Evolutionary conservation across 2,797 vertebrate species (phyloP), one percentile per base, ranked within the genome.

Genomic region (Catharus ustulatus): DNA sequence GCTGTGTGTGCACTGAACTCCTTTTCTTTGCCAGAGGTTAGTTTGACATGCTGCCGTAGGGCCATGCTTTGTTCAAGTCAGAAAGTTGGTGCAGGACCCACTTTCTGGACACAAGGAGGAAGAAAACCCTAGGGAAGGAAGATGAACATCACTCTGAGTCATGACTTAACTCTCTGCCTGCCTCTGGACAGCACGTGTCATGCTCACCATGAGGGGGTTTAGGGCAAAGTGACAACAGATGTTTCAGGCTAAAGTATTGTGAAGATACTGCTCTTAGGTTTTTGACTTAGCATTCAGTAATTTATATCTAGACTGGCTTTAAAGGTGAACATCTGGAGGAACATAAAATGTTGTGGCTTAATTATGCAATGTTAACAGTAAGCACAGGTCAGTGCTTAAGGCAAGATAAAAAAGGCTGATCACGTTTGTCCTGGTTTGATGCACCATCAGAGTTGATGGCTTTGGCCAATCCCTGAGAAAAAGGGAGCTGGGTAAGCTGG

Each of bases 71-170:
- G 82, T 87, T 86, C 75, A 66, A 61, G 69, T 73, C 76, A 84
- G 49, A 87, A 80, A 69, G 58, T 73, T 84, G 87, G 79, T 84
- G 66, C 34, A 88, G 66, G 73, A 85, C 62, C 75, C 49, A 22
- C 15, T 62, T 94, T 69, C 94, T 93, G 91, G 84, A 89, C 62
- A 61, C 84, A 81, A 79, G 10, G 55, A 91, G 95, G 89, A 89
- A 95, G 92, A 87, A 97, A 96, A 90, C 8, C 27, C 73, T n/a
- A 48, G 83, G 95, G 91, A 93, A 96, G 94, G 89, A 95, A 92
- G 92, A 93, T 57, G 74, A 92, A 79, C 78, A 87, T 30, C 84
- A 26, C 46, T 79, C 54, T 84, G 89, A 94, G 79, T 82, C 66
- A 84, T n/a, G 73, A 57, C 34, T 62, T 23, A 19, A 91, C 54